phyloP scores from a whole-genome alignment of 2,113 vertebrate genomes.

The Hassar affinis region DNA sequence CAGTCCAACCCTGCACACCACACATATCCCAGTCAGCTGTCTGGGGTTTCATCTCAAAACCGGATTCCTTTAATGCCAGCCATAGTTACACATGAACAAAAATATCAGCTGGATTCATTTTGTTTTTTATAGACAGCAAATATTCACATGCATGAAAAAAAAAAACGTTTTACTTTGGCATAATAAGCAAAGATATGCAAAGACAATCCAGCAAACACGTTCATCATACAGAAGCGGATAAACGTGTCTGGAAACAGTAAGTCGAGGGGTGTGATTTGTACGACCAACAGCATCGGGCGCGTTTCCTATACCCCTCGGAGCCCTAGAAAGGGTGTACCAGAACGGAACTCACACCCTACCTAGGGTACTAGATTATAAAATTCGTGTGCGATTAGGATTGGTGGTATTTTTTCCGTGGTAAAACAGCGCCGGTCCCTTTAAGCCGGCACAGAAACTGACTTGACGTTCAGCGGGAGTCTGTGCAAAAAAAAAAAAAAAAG shows the following conservation, averaged over 20 bases:
- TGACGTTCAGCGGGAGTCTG: conserved; percentile 31
- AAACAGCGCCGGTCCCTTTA: conserved; percentile 17
- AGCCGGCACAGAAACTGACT: conserved; percentile 5
- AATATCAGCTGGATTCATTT: background rate
- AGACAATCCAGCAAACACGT: no score
- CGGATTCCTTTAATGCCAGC: background rate
- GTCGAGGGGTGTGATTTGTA: background rate
- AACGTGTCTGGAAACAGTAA: conserved; percentile 6
- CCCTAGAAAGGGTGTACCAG: background rate
- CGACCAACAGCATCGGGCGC: background rate
- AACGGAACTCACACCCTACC: background rate
- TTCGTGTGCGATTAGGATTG: background rate
- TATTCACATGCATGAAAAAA: background rate
- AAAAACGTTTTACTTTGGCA: background rate
- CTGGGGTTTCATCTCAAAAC: no score
- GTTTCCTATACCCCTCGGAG: background rate
- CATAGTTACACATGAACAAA: background rate
- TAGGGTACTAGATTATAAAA: background rate
- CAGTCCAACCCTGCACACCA: no score
- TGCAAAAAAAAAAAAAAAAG: background rate
- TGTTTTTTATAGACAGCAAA: no score
- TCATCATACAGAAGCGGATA: no score
- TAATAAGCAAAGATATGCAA: no score
- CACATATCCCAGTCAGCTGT: no score
- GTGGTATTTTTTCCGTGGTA: no score